Base-by-base conservation (phyloP, 2,888 invertebrate genomes). In the Dastarcus helophoroides region DNA sequence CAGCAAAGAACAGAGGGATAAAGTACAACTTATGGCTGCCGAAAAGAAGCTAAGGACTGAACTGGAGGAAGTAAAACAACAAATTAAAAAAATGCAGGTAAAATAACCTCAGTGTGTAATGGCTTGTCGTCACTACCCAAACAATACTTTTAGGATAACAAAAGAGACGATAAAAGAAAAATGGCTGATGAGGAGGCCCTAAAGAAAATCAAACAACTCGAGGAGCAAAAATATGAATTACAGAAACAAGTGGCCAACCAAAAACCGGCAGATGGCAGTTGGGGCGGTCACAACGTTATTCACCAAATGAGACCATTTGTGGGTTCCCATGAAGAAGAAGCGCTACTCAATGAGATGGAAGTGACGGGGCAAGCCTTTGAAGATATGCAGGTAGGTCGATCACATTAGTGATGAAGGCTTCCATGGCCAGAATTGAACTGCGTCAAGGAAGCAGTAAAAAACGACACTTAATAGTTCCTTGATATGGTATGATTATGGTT, bases 351-450 rank as follows among this genome's bases (percentile, higher is more conserved):
- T 56, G 98, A 98, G 64, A 95, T 98, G 91, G 97, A 98, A 58
- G 93, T 94, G 3, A 98, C 97, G 0, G 97, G 97, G 0, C 95
- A 95, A 60, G 97, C 97, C 1, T 94, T 94, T 55, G 97, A 98
- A 58, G 97, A 98, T 53, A 94, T 95, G 93, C 95, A 97, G 64
- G 56, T 46, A 35, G 22, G 19, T 7, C n/a, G n/a, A n/a, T n/a
- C n/a, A n/a, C n/a, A n/a, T n/a, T n/a, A n/a, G n/a, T n/a, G n/a
- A n/a, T n/a, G n/a, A n/a, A n/a, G n/a, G n/a, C n/a, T n/a, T n/a
- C n/a, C n/a, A n/a, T n/a, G n/a, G n/a, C n/a, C n/a, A n/a, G n/a
- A n/a, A n/a, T n/a, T n/a, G n/a, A n/a, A n/a, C n/a, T n/a, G n/a
- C n/a, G n/a, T n/a, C n/a, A n/a, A n/a, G n/a, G n/a, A n/a, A n/a